Percentiles rank a stretch among this genome's conserved stretches.
These are phyloP conservation scores for Molorchus minor DNA, from an alignment of 2,888 invertebrate species.

Conservation along the genomic window DNA sequence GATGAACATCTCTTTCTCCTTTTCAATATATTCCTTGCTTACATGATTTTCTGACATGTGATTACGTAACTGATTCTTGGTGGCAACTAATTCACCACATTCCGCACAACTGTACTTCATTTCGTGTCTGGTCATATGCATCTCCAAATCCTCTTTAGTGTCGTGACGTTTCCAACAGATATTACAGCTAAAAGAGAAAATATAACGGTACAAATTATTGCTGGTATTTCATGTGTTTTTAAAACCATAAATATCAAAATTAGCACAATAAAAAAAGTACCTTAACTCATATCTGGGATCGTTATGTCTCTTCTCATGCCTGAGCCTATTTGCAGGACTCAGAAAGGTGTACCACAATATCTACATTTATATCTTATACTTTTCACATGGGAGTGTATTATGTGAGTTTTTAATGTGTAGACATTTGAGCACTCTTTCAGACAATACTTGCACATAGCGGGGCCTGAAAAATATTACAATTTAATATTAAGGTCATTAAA, in stretches of 20 bases:
- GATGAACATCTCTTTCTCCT: neutral
- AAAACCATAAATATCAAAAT: neutral
- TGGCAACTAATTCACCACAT: neutral
- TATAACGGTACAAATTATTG: neutral
- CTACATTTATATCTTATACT: neutral
- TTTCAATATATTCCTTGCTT: neutral
- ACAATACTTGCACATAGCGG: conserved; percentile 3
- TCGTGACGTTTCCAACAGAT: conserved; percentile 4
- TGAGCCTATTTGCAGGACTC: neutral
- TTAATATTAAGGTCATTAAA: neutral
- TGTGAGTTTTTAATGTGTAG: neutral
- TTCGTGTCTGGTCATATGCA: neutral
- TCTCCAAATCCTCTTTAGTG: neutral
- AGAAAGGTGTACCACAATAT: neutral
- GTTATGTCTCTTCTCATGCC: conserved; percentile 7
- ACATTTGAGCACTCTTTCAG: neutral
- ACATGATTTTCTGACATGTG: neutral
- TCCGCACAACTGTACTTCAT: neutral
- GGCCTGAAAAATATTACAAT: neutral
- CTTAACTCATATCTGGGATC: conserved; percentile 3
- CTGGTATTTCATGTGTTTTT: neutral
- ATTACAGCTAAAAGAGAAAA: conserved; percentile 2
- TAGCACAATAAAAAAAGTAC: conserved; percentile 1
- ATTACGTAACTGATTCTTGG: neutral
- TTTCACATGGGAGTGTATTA: neutral